phyloP scores from a whole-genome alignment of 2,113 vertebrate species.

The Muscicapa adusta region DNA sequence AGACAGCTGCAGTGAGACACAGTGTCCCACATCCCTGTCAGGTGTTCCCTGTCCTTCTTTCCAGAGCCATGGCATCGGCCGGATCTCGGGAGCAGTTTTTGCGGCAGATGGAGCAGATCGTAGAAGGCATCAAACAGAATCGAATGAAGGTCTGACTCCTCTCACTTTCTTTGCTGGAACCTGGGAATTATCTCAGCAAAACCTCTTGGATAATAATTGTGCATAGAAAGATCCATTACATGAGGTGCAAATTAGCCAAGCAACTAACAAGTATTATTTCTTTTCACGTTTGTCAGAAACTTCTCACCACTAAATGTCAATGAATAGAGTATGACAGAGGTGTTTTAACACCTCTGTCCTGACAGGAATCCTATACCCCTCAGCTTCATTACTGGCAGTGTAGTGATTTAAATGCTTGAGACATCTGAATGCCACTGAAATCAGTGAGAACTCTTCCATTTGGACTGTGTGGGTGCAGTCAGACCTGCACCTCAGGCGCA shows the following conservation, averaged over 20 bases:
- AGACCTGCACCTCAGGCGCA: accelerated
- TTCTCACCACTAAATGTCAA: background rate
- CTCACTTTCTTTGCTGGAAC: background rate
- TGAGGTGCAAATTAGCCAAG: background rate
- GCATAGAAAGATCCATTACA: background rate
- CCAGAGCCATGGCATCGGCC: constrained; percentile 93
- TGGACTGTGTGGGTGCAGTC: background rate
- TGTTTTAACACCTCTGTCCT: background rate
- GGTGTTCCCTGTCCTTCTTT: background rate
- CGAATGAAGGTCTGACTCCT: constrained; percentile 85
- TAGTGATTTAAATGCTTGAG: background rate
- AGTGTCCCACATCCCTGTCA: background rate
- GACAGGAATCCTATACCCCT: background rate
- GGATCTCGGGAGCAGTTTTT: constrained; percentile 93
- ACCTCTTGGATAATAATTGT: background rate
- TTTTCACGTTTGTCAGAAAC: background rate
- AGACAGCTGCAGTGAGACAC: background rate
- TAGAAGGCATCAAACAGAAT: constrained; percentile 97
- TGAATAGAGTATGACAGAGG: background rate
- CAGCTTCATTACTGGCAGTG: background rate
- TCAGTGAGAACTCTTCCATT: background rate
- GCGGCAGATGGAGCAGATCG: constrained; percentile 97
- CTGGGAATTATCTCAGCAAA: background rate
- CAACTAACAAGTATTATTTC: background rate
- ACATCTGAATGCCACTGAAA: background rate